Evolutionary conservation across 37 sponge, comb jelly and placozoan genomes (phyloP), one percentile per base, ranked within the genome.

Genomic region (Crambe crambe): DNA sequence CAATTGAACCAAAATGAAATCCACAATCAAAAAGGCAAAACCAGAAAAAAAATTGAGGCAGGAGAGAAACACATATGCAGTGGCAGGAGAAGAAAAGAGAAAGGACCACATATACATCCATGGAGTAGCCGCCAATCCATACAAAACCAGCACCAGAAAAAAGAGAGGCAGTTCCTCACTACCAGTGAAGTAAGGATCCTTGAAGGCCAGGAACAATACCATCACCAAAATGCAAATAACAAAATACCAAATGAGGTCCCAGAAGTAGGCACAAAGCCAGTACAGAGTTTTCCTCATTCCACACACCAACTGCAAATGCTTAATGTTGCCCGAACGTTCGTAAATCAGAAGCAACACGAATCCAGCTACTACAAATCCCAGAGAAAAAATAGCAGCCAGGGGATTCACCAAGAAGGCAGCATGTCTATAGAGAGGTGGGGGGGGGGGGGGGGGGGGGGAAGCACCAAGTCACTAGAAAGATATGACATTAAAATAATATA

Each of bases 51-150:
- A 89, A 86, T 92, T 92, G 68, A 89, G 73, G 69, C 89, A 95
- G 70, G 87, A 86, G 70, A 93, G 84, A 67, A 94, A 58, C n/a
- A 93, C 80, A 58, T 89, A 94, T 42, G 94, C 92, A 0, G 89
- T 87, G 72, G 92, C 69, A 3, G 94, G 88, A 21, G 95, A 97
- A 56, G 68, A 5, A 84, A 98, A 98, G 72, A 85, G 22, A 32
- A 93, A 87, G 38, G 92, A 89, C 61, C 87, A 30, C 30, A 88
- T 62, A 79, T 98, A 95, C 84, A 98, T 81, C 94, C 92, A 89
- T 0, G 99, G 96, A 17, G 89, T 93, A 26, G 89, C 78, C 39
- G 91, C 83, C 20, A 82, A 25, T 1, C 96, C 99, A 42, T 93
- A 98, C 32, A 75, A 83, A 38, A 98, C 0, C 44, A 90, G 71